Conservation (phyloP, 2,113 vertebrate species). For the Arizona elegans region DNA sequence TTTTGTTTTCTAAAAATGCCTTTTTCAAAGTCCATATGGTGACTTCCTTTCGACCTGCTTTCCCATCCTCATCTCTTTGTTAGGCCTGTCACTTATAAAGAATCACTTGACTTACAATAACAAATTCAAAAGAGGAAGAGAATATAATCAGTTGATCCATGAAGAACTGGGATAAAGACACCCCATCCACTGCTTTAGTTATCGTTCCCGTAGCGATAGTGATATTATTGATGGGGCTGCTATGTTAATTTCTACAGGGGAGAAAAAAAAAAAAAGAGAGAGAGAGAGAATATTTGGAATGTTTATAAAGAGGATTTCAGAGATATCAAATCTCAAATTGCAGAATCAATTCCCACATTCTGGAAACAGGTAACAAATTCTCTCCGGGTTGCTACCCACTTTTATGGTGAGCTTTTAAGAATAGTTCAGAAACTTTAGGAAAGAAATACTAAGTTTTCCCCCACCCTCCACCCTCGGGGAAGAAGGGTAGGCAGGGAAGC, state of each 20-base stretch:
- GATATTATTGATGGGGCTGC: constrained; percentile 92
- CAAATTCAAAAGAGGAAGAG: constrained; percentile 94
- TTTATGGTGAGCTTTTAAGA: constrained; percentile 57
- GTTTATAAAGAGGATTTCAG: constrained; percentile 86
- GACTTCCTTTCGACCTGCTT: constrained; percentile 96
- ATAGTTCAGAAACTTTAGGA: constrained; percentile 51
- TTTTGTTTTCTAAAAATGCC: constrained; percentile 85
- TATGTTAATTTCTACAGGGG: constrained; percentile 88
- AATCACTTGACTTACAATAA: constrained; percentile 99
- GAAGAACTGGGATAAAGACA: constrained; percentile 94
- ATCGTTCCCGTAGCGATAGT: constrained; percentile 93
- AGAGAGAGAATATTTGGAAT: constrained; percentile 81
- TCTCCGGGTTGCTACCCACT: constrained; percentile 56
- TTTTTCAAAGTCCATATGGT: constrained; percentile 91
- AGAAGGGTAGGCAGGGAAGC: background rate
- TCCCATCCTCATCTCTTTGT: constrained; percentile 92
- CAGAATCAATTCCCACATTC: constrained; percentile 81
- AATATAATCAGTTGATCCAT: constrained; percentile 93
- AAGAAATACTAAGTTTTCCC: background rate
- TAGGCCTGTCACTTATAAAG: constrained; percentile 95
- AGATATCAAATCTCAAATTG: constrained; percentile 83
- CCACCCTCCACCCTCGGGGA: background rate
- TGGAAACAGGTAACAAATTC: constrained; percentile 77
- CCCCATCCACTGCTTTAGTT: constrained; percentile 87
- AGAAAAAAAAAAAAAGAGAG: background rate